A percentile compares a stretch with the other conserved stretches of the same genome.
Evolutionary conservation across 2,113 vertebrate species (phyloP).

Genomic region (Pseudonaja textilis): DNA sequence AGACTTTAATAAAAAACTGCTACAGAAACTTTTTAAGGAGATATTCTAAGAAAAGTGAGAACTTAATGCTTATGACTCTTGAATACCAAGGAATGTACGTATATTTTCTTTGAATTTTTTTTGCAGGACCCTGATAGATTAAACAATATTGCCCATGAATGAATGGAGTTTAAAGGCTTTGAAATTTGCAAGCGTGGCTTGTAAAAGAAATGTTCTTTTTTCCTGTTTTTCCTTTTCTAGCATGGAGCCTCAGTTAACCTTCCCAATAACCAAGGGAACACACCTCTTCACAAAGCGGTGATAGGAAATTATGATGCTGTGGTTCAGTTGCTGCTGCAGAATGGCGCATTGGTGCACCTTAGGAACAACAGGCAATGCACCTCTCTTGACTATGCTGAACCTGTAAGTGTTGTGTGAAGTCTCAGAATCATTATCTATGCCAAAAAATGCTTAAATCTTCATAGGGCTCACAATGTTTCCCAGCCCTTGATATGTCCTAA

Average conservation of each 20-base stretch:
- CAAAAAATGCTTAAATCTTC: neutral
- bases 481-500: neutral
- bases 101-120: neutral
- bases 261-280: constrained; percentile 82
- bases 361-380: constrained; percentile 81
- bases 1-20: neutral
- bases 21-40: neutral
- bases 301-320: constrained; percentile 67
- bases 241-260: constrained; percentile 80
- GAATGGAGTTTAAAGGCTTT: neutral
- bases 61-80: neutral
- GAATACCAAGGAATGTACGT: neutral
- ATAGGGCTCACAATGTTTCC: neutral
- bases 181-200: neutral
- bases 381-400: constrained; percentile 80
- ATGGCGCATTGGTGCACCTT: constrained; percentile 72
- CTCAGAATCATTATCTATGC: neutral
- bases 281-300: constrained; percentile 87
- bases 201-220: neutral
- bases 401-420: constrained; percentile 61
- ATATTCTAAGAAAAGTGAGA: neutral
- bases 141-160: neutral
- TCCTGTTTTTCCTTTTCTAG: constrained; percentile 61
- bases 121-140: neutral
- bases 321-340: constrained; percentile 82